Evolutionary conservation across 2,113 vertebrate genomes (phyloP), one percentile per base, ranked within the genome.

Genomic region (Daubentonia madagascariensis): DNA sequence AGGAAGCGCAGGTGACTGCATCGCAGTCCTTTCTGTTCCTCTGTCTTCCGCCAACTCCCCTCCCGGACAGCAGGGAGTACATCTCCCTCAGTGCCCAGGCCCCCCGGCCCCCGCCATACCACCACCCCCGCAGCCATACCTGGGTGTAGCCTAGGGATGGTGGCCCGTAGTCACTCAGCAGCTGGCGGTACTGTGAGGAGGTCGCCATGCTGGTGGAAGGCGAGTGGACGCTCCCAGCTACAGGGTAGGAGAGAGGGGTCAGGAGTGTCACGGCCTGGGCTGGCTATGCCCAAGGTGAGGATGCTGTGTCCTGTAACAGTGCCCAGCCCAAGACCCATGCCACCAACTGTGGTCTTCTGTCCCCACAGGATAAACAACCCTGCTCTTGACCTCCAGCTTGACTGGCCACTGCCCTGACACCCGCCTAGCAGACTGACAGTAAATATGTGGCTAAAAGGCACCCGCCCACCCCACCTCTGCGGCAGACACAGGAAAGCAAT

Each of bases 71-170:
- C 1, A 16, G 6, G 37, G 7, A 57, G 18, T 37, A 12, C 1
- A 0, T 30, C 18, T 70, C 80, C 80, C 50, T 68, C 14, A 0
- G 35, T 6, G 32, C 59, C 48, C 23, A 45, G 43, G 48, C 61
- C 4, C 4, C 22, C 28, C 12, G 7, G 12, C 43, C 25, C 30
- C 35, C 48, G 3, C 25, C 12, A 3, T 9, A 22, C 63, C 54
- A 40, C 10, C 25, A 14, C n/a, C 78, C 28, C 8, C 5, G 90
- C 84, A 83, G 91, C 92, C 97, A 89, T 98, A 99, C 99, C 99
- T 99, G 99, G 87, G 99, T 99, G 52, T 99, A 99, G 97, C 99
- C 99, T 97, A 99, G 98, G 80, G 99, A 99, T 0, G 99, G 99
- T 28, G 99, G 99, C 86, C 99, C 99, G 0, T 99, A 99, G 98